phyloP scores from a whole-genome alignment of 2,888 invertebrate species.

The Diplolepis rosae region DNA sequence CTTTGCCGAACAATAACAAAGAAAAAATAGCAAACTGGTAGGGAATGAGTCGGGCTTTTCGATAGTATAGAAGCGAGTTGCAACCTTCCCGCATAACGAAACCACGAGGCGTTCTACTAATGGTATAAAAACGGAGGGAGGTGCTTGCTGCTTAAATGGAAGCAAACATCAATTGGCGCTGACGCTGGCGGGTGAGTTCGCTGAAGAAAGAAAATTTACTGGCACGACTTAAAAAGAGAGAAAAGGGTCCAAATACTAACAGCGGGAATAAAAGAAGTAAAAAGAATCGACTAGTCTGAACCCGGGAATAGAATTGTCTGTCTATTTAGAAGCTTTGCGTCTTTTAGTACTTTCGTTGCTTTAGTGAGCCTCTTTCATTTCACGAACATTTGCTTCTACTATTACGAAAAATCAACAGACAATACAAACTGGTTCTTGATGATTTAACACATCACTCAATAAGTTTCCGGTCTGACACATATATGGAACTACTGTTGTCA shows the following conservation, averaged over 20 bases:
- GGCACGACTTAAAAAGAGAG: constrained; percentile 1
- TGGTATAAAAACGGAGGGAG: constrained; percentile 56
- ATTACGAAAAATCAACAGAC: background rate
- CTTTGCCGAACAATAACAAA: background rate
- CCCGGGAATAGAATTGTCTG: background rate
- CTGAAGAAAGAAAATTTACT: constrained; percentile 13
- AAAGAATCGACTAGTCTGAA: background rate
- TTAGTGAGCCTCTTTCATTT: constrained; percentile 1
- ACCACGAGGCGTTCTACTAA: constrained; percentile 53
- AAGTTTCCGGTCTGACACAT: too few relatives aligned
- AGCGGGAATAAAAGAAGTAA: background rate
- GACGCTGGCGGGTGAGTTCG: constrained; percentile 42
- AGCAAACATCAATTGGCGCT: constrained; percentile 60
- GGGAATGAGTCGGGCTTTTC: background rate
- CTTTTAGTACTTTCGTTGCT: background rate
- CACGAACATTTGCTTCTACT: constrained; percentile 4
- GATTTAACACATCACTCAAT: too few relatives aligned
- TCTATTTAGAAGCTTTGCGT: background rate
- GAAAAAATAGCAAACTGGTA: background rate
- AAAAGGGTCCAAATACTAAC: constrained; percentile 7
- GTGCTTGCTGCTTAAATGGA: constrained; percentile 53
- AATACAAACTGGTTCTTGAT: too few relatives aligned
- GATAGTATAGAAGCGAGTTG: constrained; percentile 5
- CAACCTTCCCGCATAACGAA: constrained; percentile 46
- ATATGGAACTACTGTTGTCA: too few relatives aligned